These are phyloP conservation scores for Malaclemys terrapin DNA, from an alignment of 2,113 vertebrate species.

Conservation along the genomic window DNA sequence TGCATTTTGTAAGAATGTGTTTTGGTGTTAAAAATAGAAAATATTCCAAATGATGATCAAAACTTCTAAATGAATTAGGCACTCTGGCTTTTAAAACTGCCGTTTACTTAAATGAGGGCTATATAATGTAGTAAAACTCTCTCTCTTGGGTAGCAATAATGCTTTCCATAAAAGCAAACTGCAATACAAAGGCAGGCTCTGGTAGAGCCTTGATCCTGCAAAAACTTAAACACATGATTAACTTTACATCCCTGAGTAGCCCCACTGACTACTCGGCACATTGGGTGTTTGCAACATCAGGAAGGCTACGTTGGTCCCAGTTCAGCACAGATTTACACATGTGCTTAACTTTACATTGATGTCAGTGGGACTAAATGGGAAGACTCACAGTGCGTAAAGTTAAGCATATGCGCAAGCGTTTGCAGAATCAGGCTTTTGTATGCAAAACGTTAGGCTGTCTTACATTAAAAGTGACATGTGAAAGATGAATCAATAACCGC, in stretches of 20 bases:
- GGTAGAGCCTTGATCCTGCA: fast-evolving
- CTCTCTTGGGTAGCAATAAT: not conserved
- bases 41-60: not conserved
- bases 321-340: not conserved
- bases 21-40: not conserved
- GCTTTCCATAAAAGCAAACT: not conserved
- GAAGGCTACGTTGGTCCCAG: not conserved
- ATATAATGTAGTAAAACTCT: not conserved
- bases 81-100: not conserved
- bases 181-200: not conserved
- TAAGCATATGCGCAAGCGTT: not conserved
- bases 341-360: not conserved
- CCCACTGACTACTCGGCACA: not conserved
- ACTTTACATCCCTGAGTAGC: not conserved
- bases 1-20: not conserved
- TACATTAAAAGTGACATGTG: constrained; percentile 28
- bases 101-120: not conserved
- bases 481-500: constrained; percentile 50
- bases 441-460: not conserved
- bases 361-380: not conserved
- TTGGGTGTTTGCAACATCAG: not conserved
- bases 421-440: constrained; percentile 30
- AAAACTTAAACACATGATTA: fast-evolving
- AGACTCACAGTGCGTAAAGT: not conserved
- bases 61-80: fast-evolving